Conservation (phyloP, 2,113 vertebrate genomes). For the Rhinogobius similis region DNA sequence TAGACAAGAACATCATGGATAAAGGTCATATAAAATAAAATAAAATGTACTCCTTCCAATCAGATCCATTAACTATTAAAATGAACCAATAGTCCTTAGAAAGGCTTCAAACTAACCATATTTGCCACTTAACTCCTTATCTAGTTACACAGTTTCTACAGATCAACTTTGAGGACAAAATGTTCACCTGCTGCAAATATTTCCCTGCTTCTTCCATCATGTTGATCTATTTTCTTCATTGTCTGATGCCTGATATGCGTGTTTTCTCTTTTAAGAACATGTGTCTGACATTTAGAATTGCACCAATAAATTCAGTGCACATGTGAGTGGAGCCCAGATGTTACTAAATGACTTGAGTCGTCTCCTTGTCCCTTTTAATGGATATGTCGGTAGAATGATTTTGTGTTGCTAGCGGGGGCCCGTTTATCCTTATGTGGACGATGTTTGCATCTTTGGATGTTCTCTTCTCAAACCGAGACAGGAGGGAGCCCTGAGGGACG, state of each 20-base stretch:
- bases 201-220: neutral
- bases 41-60: too few relatives aligned
- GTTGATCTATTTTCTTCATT: neutral
- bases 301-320: neutral
- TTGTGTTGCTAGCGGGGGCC: slow-evolving; percentile 16
- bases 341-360: neutral
- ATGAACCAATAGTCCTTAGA: neutral
- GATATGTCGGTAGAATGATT: slow-evolving; percentile 24
- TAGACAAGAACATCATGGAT: too few relatives aligned
- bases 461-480: slow-evolving; percentile 9
- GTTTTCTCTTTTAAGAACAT: neutral
- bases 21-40: too few relatives aligned
- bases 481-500: slow-evolving; percentile 11
- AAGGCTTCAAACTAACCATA: neutral
- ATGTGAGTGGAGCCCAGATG: neutral
- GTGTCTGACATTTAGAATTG: neutral
- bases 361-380: slow-evolving; percentile 12
- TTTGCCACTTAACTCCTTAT: neutral
- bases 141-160: neutral
- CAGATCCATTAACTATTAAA: too few relatives aligned
- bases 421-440: slow-evolving; percentile 31
- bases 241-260: neutral
- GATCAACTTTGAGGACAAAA: neutral
- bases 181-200: neutral
- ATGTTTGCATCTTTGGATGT: slow-evolving; percentile 9